Evolutionary conservation across 2,888 invertebrate species (phyloP).

Genomic region (Agonopterix arenella): DNA sequence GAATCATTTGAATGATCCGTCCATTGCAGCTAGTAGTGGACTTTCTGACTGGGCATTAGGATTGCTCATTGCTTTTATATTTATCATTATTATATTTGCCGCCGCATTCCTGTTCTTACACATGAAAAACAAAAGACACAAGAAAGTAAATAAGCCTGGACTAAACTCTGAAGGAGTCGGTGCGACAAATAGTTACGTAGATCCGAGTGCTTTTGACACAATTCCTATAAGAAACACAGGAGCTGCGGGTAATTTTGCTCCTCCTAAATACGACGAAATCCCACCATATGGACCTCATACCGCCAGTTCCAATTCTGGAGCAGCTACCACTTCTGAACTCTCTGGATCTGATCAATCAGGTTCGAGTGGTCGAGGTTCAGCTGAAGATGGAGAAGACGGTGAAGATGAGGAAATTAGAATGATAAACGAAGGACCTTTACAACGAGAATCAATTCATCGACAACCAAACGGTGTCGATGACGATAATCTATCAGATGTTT

Average conservation of each 20-base stretch:
- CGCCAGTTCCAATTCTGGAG: slow-evolving; percentile 86
- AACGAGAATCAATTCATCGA: slow-evolving; percentile 82
- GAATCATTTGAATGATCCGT: slow-evolving; percentile 63
- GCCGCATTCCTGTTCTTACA: slow-evolving; percentile 91
- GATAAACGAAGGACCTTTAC: slow-evolving; percentile 95
- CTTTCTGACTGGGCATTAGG: slow-evolving; percentile 93
- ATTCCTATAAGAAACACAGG: slow-evolving; percentile 87
- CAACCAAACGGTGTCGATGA: slow-evolving; percentile 77
- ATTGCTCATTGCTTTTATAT: slow-evolving; percentile 87
- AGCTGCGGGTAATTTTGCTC: slow-evolving; percentile 81
- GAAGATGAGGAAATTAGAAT: slow-evolving; percentile 98
- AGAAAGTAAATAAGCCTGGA: slow-evolving; percentile 87
- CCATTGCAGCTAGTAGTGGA: slow-evolving; percentile 80
- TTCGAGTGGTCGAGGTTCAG: slow-evolving; percentile 96
- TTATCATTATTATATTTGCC: slow-evolving; percentile 89
- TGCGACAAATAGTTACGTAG: slow-evolving; percentile 89
- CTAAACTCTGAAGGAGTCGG: slow-evolving; percentile 85
- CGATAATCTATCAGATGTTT: slow-evolving; percentile 90
- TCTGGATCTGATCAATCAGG: slow-evolving; percentile 97
- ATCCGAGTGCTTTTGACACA: slow-evolving; percentile 92
- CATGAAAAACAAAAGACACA: slow-evolving; percentile 87
- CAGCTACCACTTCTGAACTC: slow-evolving; percentile 91
- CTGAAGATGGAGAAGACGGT: slow-evolving; percentile 94
- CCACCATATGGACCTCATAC: slow-evolving; percentile 89
- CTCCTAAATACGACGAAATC: slow-evolving; percentile 94